phyloP scores from a whole-genome alignment of 2,113 vertebrate genomes.

The Micronisus gabar region DNA sequence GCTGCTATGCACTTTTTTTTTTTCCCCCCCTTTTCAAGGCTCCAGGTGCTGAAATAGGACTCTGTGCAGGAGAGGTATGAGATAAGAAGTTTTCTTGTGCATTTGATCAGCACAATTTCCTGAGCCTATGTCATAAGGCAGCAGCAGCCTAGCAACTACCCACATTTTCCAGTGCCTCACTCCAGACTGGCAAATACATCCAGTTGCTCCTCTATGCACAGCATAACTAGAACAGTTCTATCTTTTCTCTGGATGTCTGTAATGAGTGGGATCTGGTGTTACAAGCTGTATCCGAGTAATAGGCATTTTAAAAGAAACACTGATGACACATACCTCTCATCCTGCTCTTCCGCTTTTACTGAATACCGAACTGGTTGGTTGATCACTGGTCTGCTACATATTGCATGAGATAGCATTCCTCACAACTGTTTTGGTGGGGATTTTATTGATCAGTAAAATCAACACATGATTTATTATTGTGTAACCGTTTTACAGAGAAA shows the following conservation, averaged over 20 bases:
- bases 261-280: neutral
- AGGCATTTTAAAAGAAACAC: neutral
- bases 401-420: neutral
- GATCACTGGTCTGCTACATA: neutral
- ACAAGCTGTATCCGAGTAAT: neutral
- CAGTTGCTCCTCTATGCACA: neutral
- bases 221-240: neutral
- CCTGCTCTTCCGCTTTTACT: neutral
- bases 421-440: neutral
- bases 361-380: neutral
- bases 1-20: neutral
- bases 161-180: neutral
- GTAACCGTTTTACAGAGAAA: neutral
- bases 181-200: neutral
- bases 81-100: neutral
- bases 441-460: neutral
- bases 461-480: neutral
- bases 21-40: neutral
- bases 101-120: constrained; percentile 1
- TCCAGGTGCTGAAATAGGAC: neutral
- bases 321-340: neutral
- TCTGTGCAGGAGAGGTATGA: constrained; percentile 13
- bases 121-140: neutral
- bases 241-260: neutral
- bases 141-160: constrained; percentile 9